These are phyloP conservation scores for Eonycteris spelaea DNA, from an alignment of 2,113 vertebrate genomes.

Conservation along the genomic window DNA sequence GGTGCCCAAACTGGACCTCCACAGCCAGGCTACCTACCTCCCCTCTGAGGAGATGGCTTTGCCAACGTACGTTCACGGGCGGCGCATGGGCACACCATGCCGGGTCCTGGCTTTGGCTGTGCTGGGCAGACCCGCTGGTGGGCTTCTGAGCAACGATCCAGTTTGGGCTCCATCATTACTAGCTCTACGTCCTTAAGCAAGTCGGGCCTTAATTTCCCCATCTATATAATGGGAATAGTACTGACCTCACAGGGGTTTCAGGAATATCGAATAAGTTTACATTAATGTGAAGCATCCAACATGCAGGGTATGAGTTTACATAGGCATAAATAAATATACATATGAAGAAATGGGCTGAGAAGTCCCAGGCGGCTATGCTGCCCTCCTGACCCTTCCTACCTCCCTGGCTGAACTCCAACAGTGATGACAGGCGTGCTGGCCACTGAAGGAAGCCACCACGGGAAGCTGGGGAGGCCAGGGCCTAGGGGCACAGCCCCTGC, in stretches of 20 bases:
- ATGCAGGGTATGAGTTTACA: fast-evolving
- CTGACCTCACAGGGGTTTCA: background rate
- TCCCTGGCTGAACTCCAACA: background rate
- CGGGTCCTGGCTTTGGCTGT: background rate
- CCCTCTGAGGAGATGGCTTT: background rate
- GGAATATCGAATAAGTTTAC: background rate
- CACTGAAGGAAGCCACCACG: background rate
- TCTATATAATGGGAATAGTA: background rate
- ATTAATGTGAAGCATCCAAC: background rate
- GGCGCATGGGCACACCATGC: background rate
- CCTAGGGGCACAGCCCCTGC: background rate
- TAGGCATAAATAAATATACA: background rate
- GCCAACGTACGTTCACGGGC: background rate
- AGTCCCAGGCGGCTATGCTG: background rate
- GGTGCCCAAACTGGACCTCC: background rate
- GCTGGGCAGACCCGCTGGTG: background rate
- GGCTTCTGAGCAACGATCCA: background rate
- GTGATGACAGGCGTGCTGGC: background rate
- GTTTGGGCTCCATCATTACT: background rate
- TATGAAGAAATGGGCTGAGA: background rate
- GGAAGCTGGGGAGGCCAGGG: background rate
- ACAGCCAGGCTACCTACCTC: background rate
- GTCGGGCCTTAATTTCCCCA: background rate
- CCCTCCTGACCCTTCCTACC: background rate
- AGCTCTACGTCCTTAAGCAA: background rate